Base-by-base conservation (phyloP, 2,113 vertebrate genomes). In the Saccopteryx bilineata region DNA sequence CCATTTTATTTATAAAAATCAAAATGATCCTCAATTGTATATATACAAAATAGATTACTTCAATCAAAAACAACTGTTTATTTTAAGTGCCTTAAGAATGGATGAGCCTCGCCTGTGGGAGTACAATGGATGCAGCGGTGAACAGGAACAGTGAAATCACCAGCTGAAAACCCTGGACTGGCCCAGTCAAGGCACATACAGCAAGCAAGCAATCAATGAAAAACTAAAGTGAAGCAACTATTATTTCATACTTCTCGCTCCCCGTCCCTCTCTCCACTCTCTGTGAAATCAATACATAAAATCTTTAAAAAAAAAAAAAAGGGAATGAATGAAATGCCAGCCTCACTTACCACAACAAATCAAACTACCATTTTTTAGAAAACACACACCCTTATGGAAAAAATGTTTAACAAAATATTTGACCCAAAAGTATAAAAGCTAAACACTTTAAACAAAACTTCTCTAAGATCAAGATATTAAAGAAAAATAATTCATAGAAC, bases 401-500 rank as follows among this genome's bases (percentile, higher is more conserved):
- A 87, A 91, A 52, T 48, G 6, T 56, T 11, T 76, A 82, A 91
- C 46, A 95, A 71, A 85, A 80, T 39, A 76, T 83, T 61, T 91
- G 61, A 90, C 81, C 93, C 18, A 76, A 91, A 93, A 87, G n/a
- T 71, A 4, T 79, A 78, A 91, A 93, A 74, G 31, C 8, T 39
- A 39, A 92, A 56, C n/a, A 88, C 31, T 61, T 66, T 74, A 63
- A 95, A 87, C 24, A 87, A 93, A 68, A n/a, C 10, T 17, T 93
- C 68, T 85, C 23, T 39, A 93, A 61, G 9, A 93, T 78, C 13
- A 80, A 18, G 7, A 63, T 82, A 92, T 48, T 66, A 68, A 93
- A 93, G 15, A 17, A 88, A 93, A 95, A 46, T 80, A 91, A 97
- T 61, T 96, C 88, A 90, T 0, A 74, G 1, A 94, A 75, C 13